Percentiles rank a stretch among this genome's conserved stretches.
phyloP scores from a whole-genome alignment of 2,797 vertebrate species.

The Lutjanus campechanus region DNA sequence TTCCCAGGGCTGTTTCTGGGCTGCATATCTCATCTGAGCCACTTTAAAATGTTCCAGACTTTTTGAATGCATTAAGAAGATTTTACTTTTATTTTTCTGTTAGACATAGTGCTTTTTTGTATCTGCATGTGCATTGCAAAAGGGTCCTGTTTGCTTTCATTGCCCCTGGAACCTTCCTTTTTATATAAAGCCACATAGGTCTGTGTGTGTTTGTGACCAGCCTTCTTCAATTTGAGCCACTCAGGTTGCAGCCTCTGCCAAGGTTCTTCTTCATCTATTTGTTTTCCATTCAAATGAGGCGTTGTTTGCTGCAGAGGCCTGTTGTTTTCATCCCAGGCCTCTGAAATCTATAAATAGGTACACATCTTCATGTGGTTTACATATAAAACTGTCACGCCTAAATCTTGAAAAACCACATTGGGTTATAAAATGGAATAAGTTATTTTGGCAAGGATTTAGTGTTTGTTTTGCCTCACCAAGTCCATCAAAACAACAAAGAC shows the following conservation, averaged over 20 bases:
- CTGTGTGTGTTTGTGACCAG: neutral
- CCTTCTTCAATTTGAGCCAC: slow-evolving; percentile 16
- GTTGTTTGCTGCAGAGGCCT: slow-evolving; percentile 45
- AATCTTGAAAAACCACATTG: slow-evolving; percentile 50
- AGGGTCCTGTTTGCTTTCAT: slow-evolving; percentile 14
- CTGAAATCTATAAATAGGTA: slow-evolving; percentile 59
- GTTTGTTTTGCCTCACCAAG: slow-evolving; percentile 18
- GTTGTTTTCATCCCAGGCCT: slow-evolving; percentile 44
- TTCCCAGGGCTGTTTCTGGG: neutral
- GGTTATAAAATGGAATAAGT: slow-evolving; percentile 27
- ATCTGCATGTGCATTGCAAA: slow-evolving; percentile 11
- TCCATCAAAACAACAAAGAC: slow-evolving; percentile 24
- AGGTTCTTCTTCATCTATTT: slow-evolving; percentile 36
- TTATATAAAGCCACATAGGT: too few species aligned
- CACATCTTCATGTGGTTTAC: slow-evolving; percentile 62
- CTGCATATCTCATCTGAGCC: neutral
- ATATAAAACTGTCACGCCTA: slow-evolving; percentile 61
- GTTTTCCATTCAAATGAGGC: slow-evolving; percentile 48
- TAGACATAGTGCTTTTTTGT: slow-evolving; percentile 3
- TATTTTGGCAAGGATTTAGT: slow-evolving; percentile 28
- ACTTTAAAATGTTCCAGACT: slow-evolving; percentile 9
- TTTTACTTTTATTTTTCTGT: neutral
- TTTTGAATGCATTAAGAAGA: neutral
- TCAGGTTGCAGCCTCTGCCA: neutral
- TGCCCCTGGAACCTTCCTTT: neutral